phyloP scores from a whole-genome alignment of 2,113 vertebrate species.

The Strix uralensis region DNA sequence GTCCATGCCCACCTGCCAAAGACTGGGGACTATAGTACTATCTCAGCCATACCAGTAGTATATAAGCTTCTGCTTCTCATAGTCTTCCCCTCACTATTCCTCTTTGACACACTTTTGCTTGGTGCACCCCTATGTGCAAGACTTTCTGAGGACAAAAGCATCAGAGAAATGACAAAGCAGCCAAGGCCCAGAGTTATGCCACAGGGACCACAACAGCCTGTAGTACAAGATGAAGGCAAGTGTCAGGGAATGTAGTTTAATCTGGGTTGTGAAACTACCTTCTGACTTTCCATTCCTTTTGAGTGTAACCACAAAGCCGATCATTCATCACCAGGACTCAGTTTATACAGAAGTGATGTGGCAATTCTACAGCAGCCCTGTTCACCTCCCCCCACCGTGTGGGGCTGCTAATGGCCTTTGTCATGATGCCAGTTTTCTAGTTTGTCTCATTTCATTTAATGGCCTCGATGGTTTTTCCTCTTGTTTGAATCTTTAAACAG shows the following conservation, averaged over 20 bases:
- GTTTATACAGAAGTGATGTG: not conserved
- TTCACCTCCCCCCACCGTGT: fast-evolving
- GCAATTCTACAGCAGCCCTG: not conserved
- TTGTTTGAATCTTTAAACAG: not conserved
- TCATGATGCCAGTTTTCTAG: fast-evolving
- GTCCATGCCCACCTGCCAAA: not conserved
- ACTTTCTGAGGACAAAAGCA: not conserved
- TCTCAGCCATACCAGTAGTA: not conserved
- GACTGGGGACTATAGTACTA: not conserved
- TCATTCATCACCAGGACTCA: not conserved
- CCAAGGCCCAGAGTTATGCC: not conserved
- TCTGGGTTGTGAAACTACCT: not conserved
- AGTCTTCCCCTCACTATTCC: not conserved
- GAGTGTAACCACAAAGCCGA: not conserved
- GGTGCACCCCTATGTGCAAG: not conserved
- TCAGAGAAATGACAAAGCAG: not conserved
- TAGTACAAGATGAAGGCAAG: not conserved
- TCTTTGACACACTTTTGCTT: fast-evolving
- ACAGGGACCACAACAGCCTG: not conserved
- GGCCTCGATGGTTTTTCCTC: not conserved
- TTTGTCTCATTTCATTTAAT: not conserved
- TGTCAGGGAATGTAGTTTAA: not conserved
- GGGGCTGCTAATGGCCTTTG: not conserved
- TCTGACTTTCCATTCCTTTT: not conserved
- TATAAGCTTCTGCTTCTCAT: not conserved